phyloP scores from a whole-genome alignment of 2,797 vertebrate genomes.

The Hoplostethus mediterraneus region DNA sequence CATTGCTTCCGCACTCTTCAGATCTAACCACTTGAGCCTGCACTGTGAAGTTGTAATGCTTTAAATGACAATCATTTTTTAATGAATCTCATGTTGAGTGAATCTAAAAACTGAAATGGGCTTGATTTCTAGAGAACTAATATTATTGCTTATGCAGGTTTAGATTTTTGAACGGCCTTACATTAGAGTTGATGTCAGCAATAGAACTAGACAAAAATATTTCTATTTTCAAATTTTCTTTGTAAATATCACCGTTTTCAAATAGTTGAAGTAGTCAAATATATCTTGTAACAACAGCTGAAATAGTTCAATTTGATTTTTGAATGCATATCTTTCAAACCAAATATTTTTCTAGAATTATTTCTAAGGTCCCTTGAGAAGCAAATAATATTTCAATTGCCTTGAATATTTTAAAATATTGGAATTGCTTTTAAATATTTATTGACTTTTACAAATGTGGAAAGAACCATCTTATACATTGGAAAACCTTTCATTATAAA shows the following conservation, averaged over 20 bases:
- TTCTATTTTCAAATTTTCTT: slow-evolving; percentile 19
- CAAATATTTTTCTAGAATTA: slow-evolving; percentile 39
- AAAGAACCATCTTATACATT: background rate
- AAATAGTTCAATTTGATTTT: slow-evolving; percentile 35
- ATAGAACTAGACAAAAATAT: slow-evolving; percentile 47
- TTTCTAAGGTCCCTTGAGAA: slow-evolving; percentile 26
- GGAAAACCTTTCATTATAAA: background rate
- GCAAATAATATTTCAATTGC: slow-evolving; percentile 27
- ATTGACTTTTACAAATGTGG: slow-evolving; percentile 20
- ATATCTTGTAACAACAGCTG: slow-evolving; percentile 30
- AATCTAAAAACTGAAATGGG: slow-evolving; percentile 58
- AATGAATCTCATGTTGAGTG: slow-evolving; percentile 65
- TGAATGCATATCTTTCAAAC: slow-evolving; percentile 38
- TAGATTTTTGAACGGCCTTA: slow-evolving; percentile 75
- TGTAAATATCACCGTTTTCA: slow-evolving; percentile 25
- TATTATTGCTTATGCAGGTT: slow-evolving; percentile 71
- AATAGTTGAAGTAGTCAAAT: slow-evolving; percentile 16
- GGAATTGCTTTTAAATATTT: slow-evolving; percentile 17
- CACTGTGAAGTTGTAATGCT: slow-evolving; percentile 86
- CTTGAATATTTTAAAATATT: slow-evolving; percentile 41
- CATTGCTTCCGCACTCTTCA: slow-evolving; percentile 73
- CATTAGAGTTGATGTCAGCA: slow-evolving; percentile 77
- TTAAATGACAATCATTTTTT: slow-evolving; percentile 83
- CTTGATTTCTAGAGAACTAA: slow-evolving; percentile 54
- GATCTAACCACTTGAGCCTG: slow-evolving; percentile 77